Evolutionary conservation across 2,888 invertebrate species (phyloP).

Genomic region (Ischnus inquisitorius): DNA sequence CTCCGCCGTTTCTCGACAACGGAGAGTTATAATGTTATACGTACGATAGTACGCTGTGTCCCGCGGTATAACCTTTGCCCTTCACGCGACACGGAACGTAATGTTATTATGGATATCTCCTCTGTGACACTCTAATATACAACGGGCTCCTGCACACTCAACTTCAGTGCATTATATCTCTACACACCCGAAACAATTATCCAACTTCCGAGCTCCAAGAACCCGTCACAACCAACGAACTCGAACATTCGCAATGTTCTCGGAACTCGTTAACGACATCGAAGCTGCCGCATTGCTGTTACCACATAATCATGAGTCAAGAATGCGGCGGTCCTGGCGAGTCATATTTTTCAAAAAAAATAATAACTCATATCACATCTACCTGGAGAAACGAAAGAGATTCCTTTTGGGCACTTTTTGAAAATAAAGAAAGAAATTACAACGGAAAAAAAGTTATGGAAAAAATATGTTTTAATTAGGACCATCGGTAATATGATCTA

Average conservation of each 20-base stretch:
- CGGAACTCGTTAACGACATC: conserved; percentile 47
- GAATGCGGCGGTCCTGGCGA: not conserved
- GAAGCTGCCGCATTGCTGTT: conserved; percentile 29
- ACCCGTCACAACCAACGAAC: conserved; percentile 58
- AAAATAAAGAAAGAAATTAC: no score
- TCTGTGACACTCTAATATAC: conserved; percentile 59
- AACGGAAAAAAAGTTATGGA: no score
- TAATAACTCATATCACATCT: no score
- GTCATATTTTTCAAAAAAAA: not conserved
- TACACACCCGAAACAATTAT: conserved; percentile 59
- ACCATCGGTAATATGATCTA: no score
- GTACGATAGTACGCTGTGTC: conserved; percentile 3
- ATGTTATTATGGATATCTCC: conserved; percentile 65
- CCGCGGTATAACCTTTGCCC: conserved; percentile 61
- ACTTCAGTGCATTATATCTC: conserved; percentile 51
- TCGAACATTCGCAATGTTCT: conserved; percentile 36
- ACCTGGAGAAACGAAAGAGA: no score
- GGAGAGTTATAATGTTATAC: conserved; percentile 48
- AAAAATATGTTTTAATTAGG: no score
- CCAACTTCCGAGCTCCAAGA: conserved; percentile 49
- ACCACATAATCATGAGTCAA: conserved; percentile 23
- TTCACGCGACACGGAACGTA: conserved; percentile 62
- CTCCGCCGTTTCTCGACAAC: conserved; percentile 39
- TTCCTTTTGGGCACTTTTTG: no score
- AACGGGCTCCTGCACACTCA: conserved; percentile 51